A percentile compares a stretch with the other conserved stretches of the same genome.
phyloP scores from a whole-genome alignment of 92 coral and sea anemone species.

The Palythoa heliodiscus region DNA sequence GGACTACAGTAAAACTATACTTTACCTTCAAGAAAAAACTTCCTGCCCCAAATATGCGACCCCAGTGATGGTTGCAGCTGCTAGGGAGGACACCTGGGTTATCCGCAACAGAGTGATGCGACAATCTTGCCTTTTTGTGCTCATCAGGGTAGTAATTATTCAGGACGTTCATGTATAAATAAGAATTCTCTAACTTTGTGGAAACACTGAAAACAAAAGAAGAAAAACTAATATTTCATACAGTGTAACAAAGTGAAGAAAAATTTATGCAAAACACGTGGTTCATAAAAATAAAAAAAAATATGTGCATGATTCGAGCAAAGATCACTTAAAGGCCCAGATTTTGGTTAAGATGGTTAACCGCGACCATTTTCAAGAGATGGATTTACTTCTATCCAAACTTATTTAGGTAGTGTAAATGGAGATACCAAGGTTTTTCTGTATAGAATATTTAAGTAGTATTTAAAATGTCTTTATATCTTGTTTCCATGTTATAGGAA shows the following conservation, averaged over 20 bases:
- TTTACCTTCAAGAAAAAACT: slow-evolving; percentile 79
- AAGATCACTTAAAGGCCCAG: too few relatives aligned
- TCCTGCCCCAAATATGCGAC: slow-evolving; percentile 89
- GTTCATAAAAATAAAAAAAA: too few relatives aligned
- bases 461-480: too few relatives aligned
- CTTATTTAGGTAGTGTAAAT: too few relatives aligned
- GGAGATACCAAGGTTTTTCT: too few relatives aligned
- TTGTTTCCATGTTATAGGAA: too few relatives aligned
- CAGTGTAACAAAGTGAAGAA: neutral
- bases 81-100: slow-evolving; percentile 74
- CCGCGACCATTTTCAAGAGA: too few relatives aligned
- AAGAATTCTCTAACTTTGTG: slow-evolving; percentile 78
- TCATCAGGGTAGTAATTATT: slow-evolving; percentile 26
- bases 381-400: too few relatives aligned
- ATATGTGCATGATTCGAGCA: too few relatives aligned
- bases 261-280: neutral
- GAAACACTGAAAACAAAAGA: slow-evolving; percentile 47
- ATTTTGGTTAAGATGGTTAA: too few relatives aligned
- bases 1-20: neutral
- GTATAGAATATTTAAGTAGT: too few relatives aligned
- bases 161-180: slow-evolving; percentile 71
- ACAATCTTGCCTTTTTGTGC: neutral
- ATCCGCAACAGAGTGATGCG: slow-evolving; percentile 67
- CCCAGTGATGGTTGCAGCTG: slow-evolving; percentile 87
- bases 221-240: too few relatives aligned